phyloP scores from a whole-genome alignment of 2,113 vertebrate species.

The Melanotaenia duboulayi region DNA sequence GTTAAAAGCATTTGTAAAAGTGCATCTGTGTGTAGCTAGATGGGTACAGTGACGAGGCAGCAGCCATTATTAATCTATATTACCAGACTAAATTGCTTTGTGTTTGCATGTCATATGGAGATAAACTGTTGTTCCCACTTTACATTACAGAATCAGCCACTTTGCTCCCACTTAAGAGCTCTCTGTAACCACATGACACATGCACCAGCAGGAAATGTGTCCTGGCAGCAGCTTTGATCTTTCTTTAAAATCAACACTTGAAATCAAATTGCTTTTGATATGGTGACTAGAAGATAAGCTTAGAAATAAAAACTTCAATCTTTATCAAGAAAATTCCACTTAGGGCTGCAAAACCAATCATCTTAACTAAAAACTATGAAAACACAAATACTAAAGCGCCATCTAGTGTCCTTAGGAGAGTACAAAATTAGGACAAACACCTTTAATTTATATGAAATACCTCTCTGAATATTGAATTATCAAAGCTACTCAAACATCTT shows the following conservation, averaged over 20 bases:
- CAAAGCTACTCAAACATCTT: not conserved
- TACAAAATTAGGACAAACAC: not conserved
- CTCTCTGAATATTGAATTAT: not conserved
- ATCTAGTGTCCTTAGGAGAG: slow-evolving; percentile 55
- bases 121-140: slow-evolving; percentile 40
- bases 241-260: not conserved
- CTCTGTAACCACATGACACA: slow-evolving; percentile 16
- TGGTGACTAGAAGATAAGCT: not conserved
- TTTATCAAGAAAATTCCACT: not conserved
- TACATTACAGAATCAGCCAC: slow-evolving; percentile 21
- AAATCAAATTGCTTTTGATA: not conserved
- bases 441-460: not conserved
- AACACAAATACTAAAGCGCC: slow-evolving; percentile 43
- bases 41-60: slow-evolving; percentile 15
- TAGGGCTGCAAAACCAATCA: not conserved
- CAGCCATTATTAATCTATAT: slow-evolving; percentile 34
- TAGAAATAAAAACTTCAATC: not conserved
- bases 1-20: slow-evolving; percentile 42
- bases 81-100: slow-evolving; percentile 21
- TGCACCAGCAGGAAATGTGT: not conserved
- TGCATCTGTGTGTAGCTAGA: slow-evolving; percentile 13
- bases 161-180: slow-evolving; percentile 17
- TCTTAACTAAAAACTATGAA: not conserved
- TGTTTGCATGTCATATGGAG: slow-evolving; percentile 35
- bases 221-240: not conserved